Percentiles rank a stretch among this genome's conserved stretches.
Conservation (phyloP, 2,113 vertebrate genomes). For the Naja naja region DNA sequence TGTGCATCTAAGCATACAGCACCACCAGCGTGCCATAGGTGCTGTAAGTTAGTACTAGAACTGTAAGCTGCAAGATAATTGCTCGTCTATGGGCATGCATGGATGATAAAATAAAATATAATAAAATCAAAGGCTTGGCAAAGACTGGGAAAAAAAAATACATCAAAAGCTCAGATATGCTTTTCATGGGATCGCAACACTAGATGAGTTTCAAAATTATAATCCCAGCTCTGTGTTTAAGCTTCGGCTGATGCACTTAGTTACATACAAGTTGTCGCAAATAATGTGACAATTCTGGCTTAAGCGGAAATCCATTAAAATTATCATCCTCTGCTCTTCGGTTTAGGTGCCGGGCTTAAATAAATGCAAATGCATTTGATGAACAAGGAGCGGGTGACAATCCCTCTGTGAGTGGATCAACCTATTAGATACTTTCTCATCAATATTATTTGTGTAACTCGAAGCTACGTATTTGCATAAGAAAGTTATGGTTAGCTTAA, state of each 20-base stretch:
- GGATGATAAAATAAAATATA: background rate
- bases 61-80: background rate
- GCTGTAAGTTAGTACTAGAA: background rate
- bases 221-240: background rate
- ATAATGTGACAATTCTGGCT: background rate
- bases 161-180: background rate
- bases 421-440: background rate
- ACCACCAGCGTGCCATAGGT: fast-evolving
- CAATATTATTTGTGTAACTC: background rate
- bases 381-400: background rate
- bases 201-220: background rate
- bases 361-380: background rate
- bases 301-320: background rate
- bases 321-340: background rate
- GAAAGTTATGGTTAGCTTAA: background rate
- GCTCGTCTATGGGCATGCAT: background rate
- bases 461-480: background rate
- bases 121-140: background rate
- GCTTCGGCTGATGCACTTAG: background rate
- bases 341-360: background rate
- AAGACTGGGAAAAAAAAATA: background rate
- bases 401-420: background rate
- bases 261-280: background rate
- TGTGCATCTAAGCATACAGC: fast-evolving
- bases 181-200: background rate